phyloP scores from a whole-genome alignment of 2,113 vertebrate species.

The Hemiscyllium ocellatum region DNA sequence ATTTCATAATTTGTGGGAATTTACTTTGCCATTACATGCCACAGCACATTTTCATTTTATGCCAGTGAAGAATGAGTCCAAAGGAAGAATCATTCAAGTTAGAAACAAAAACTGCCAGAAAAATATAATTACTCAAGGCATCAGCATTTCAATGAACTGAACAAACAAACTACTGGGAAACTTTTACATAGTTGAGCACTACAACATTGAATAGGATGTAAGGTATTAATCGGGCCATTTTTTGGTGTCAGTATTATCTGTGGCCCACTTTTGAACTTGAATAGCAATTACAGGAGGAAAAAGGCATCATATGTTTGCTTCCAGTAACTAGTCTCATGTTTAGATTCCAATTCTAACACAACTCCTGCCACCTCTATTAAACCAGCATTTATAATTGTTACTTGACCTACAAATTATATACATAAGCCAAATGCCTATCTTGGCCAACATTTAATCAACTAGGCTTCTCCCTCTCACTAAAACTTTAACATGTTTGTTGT shows the following conservation, averaged over 20 bases:
- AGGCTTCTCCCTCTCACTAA: background rate
- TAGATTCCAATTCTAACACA: background rate
- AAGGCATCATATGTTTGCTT: background rate
- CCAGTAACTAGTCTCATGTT: background rate
- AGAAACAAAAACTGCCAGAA: background rate
- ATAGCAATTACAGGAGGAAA: background rate
- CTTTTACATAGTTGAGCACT: background rate
- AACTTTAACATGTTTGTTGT: background rate
- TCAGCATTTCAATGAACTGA: slow-evolving; percentile 17
- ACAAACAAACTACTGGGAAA: background rate
- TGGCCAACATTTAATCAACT: background rate
- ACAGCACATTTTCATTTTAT: background rate
- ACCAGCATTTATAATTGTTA: background rate
- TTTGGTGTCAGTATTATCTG: background rate
- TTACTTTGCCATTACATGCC: background rate
- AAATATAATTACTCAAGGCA: slow-evolving; percentile 7
- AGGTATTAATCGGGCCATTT: background rate
- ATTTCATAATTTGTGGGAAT: slow-evolving; percentile 4
- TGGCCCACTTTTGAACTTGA: background rate
- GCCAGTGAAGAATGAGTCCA: background rate
- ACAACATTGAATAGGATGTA: background rate
- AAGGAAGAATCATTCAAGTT: background rate
- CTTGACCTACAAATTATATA: background rate
- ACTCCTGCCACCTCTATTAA: background rate
- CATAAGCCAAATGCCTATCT: background rate